Evolutionary conservation across 2,797 vertebrate species (phyloP), one percentile per base, ranked within the genome.

Genomic region (Denticeps clupeoides): DNA sequence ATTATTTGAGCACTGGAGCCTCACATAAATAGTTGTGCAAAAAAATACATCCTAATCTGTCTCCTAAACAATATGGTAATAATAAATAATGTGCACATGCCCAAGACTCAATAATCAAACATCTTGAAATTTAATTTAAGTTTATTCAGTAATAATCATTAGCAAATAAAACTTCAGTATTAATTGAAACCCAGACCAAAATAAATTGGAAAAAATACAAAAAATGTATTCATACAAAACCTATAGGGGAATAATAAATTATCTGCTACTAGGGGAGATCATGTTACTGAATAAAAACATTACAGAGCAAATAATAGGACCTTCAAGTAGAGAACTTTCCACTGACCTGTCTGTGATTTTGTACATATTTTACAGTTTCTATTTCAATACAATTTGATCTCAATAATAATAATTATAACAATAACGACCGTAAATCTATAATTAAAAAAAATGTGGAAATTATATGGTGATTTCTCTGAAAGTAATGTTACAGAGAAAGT

Each of bases 321-420:
- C 78, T 84, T 85, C 79, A 84, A 81, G 80, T 81, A 81, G 66
- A 84, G 77, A 80, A 82, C 72, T 77, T 81, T 75, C 63, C 72
- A 75, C 72, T 70, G 73, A 70, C 78, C 72, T 77, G 75, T 74
- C 66, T 67, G 64, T 76, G 51, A 81, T 53, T 33, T 74, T 83
- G 54, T 83, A 84, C 80, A 85, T 76, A 81, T 77, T 75, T 80
- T 84, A 83, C 80, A 83, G 67, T 62, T 68, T 81, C 65, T 76
- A 73, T 77, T 80, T 79, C 63, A 79, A 37, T 78, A 47, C 46
- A 51, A 57, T 33, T 75, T 66, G 79, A 80, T 75, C 79, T 70
- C 72, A 74, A 78, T 68, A 77, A 65, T 71, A 78, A 70, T 66
- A 78, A 74, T 67, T 69, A 58, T 67, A 77, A 72, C 72, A 62